Evolutionary conservation across 2,888 invertebrate genomes (phyloP), one percentile per base, ranked within the genome.

Genomic region (Eulithis testata): DNA sequence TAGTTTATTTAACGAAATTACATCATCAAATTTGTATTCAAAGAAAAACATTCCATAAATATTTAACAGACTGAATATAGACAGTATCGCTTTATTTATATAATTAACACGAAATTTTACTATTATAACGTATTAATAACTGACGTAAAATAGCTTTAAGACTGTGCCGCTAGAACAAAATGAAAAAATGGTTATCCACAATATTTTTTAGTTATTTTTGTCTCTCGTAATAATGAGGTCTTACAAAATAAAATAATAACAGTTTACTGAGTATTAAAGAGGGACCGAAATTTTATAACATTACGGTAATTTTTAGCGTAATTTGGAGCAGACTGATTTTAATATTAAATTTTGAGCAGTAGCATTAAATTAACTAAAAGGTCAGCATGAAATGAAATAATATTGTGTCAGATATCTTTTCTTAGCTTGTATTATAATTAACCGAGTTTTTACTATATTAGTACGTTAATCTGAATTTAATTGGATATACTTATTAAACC

Each of bases 261-360:
- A 66, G 71, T 66, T 76, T 77, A 76, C 76, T 71, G 77, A 87
- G 87, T 89, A 88, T 89, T 90, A 79, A 83, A 79, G 78, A 80
- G 90, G 90, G 90, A 89, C 90, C 89, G 87, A 89, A 87, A 84
- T 76, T 73, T 78, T 83, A 80, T 81, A 76, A 79, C 72, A 77
- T 78, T 77, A 82, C 80, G 78, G 76, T 83, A 81, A 79, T 77
- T 79, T 79, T 79, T 85, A 86, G 85, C 78, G 77, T 87, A 84
- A 82, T 82, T 81, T 82, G 80, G 79, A 82, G 80, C 87, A 83
- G 88, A 88, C 88, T 88, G 88, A 88, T 86, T 85, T 82, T 83
- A 77, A 83, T 66, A 70, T 36, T 84, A 80, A 81, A 83, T 77
- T 74, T 76, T 83, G 82, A 82, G 77, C 73, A 73, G 77, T 82